Evolutionary conservation across 2,797 vertebrate species (phyloP).

Genomic region (Smutsia temminckii): DNA sequence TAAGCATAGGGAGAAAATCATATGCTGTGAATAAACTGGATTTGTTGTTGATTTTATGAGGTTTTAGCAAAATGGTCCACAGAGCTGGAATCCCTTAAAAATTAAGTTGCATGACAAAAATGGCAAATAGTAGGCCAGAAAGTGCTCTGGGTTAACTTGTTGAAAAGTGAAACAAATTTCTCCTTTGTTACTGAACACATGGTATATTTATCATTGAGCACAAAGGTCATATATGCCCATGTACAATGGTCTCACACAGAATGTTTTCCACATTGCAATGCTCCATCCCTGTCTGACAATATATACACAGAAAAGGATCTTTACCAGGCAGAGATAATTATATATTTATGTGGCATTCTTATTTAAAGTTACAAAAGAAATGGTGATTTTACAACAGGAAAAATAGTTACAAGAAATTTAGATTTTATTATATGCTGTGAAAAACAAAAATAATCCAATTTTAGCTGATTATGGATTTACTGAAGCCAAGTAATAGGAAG

Average conservation of each 20-base stretch:
- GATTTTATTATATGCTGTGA: constrained; percentile 17
- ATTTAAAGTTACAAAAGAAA: constrained; percentile 46
- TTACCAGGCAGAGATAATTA: neutral
- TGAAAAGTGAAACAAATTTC: neutral
- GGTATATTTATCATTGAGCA: neutral
- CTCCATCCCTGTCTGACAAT: neutral
- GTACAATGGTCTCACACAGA: neutral
- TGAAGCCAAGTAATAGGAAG: neutral
- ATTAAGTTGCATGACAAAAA: neutral
- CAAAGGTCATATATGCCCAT: neutral
- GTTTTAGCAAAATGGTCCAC: neutral
- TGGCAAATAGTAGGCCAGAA: neutral
- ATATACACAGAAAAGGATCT: neutral
- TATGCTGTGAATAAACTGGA: neutral
- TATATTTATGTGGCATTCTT: neutral
- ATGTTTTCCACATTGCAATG: neutral
- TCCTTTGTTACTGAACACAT: neutral
- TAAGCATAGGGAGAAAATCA: neutral
- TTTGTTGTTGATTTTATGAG: neutral
- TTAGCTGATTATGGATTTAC: constrained; percentile 13
- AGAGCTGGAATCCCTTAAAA: neutral
- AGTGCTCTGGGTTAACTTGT: neutral
- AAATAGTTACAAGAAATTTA: constrained; percentile 33
- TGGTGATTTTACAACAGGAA: neutral
- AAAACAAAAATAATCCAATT: constrained; percentile 39